Evolutionary conservation across 2,113 vertebrate genomes (phyloP).

Genomic region (mouse (Mus musculus)): GRCm39 chr14:44096001-44096500

Average conservation of each 20-base stretch:
- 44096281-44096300: background rate
- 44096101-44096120: background rate
- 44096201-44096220: too few relatives aligned
- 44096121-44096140: background rate
- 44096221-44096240: background rate
- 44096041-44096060: too few relatives aligned
- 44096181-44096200: background rate
- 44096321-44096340: background rate
- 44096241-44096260: background rate
- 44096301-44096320: background rate
- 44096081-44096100: background rate
- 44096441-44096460: conserved; percentile 52
- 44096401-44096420: background rate
- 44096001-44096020: background rate
- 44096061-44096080: background rate
- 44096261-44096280: background rate
- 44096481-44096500: conserved; percentile 16
- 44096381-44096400: conserved; percentile 36
- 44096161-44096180: background rate
- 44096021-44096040: background rate
- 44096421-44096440: conserved; percentile 49
- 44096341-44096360: background rate
- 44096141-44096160: background rate
- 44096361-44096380: background rate
- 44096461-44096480: conserved; percentile 7